phyloP scores from a whole-genome alignment of 2,888 invertebrate species.

The Aphodius sticticus region DNA sequence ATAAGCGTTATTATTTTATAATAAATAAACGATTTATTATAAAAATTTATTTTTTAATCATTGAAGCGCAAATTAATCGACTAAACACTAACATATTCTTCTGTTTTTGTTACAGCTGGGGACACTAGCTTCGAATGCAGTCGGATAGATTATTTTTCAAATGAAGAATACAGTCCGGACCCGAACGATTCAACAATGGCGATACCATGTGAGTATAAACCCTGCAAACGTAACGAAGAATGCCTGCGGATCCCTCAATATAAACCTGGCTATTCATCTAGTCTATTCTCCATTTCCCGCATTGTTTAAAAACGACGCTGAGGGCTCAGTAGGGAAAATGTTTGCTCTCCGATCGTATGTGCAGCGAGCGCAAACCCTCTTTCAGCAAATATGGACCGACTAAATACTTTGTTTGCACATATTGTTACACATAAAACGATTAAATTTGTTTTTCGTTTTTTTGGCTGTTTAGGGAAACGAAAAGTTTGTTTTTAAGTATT shows the following conservation, averaged over 20 bases:
- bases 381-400: not conserved
- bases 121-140: slow-evolving; percentile 76
- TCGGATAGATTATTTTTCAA: slow-evolving; percentile 88
- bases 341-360: not conserved
- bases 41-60: too few species aligned
- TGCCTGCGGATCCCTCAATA: not conserved
- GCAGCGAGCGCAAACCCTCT: not conserved
- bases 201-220: slow-evolving; percentile 84
- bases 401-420: too few species aligned
- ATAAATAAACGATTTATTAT: too few species aligned
- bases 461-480: too few species aligned
- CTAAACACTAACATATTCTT: too few species aligned
- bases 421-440: too few species aligned
- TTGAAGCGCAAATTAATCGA: too few species aligned
- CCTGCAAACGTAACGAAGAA: not conserved
- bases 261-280: not conserved
- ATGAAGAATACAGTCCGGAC: slow-evolving; percentile 87
- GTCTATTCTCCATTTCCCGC: not conserved
- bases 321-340: not conserved
- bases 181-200: slow-evolving; percentile 91
- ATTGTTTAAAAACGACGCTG: not conserved
- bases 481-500: too few species aligned
- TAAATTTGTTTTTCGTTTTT: too few species aligned
- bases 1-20: too few species aligned
- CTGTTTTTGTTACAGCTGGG: slow-evolving; percentile 67